phyloP scores from a whole-genome alignment of 2,797 vertebrate species.

The Cygnus olor region DNA sequence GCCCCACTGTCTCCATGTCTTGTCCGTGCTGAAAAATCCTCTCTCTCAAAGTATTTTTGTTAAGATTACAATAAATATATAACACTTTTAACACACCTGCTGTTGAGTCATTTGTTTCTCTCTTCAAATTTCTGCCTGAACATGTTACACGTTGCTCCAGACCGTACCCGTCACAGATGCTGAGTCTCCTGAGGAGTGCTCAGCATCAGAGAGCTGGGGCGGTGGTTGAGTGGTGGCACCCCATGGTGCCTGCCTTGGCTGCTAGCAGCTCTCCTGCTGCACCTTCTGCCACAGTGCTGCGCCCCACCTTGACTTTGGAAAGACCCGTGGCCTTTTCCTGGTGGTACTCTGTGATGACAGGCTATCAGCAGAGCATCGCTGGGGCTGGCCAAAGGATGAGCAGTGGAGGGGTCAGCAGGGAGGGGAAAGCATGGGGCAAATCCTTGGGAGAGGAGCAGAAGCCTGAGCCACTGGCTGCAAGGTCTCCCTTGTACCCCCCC shows the following conservation, averaged over 20 bases:
- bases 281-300: background rate
- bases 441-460: background rate
- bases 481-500: background rate
- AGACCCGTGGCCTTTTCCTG: background rate
- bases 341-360: background rate
- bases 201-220: background rate
- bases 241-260: rapidly evolving
- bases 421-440: background rate
- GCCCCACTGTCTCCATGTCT: background rate
- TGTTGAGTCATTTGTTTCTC: constrained; percentile 46
- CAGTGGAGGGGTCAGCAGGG: background rate
- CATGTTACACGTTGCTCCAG: background rate
- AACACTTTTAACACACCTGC: constrained; percentile 67
- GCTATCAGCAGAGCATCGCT: rapidly evolving
- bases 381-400: rapidly evolving
- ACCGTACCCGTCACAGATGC: background rate
- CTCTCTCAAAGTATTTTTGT: constrained; percentile 76
- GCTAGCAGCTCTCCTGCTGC: background rate
- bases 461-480: background rate
- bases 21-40: constrained; percentile 65
- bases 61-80: constrained; percentile 80
- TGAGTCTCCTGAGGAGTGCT: background rate
- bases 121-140: background rate
- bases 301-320: rapidly evolving
- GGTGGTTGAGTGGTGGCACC: background rate